Evolutionary conservation across 1,140 invertebrate species (phyloP).

Genomic region (Zaprionus vittiger): DNA sequence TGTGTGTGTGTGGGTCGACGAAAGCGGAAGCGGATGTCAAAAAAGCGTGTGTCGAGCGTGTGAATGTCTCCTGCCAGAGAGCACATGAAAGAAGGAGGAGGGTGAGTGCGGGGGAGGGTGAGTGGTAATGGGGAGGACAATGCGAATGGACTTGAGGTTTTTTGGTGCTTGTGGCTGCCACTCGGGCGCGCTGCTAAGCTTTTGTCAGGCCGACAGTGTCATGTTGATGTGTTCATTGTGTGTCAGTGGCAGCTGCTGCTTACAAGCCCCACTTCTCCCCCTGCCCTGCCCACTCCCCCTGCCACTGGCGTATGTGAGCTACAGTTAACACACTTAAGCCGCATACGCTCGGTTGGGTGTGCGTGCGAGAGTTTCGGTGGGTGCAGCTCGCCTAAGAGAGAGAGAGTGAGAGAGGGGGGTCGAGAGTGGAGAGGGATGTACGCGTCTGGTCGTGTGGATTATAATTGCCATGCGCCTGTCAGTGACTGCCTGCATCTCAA

Average conservation of each 20-base stretch:
- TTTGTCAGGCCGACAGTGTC: slow-evolving; percentile 76
- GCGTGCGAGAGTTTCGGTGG: slow-evolving; percentile 38
- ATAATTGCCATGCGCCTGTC: slow-evolving; percentile 80
- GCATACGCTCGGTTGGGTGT: slow-evolving; percentile 46
- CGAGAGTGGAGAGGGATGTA: not conserved
- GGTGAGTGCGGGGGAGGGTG: not conserved
- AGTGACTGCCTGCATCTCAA: slow-evolving; percentile 65
- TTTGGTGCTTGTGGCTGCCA: slow-evolving; percentile 32
- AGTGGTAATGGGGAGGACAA: not conserved
- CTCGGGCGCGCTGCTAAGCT: slow-evolving; percentile 61
- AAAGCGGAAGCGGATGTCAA: slow-evolving; percentile 64
- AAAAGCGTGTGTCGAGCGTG: slow-evolving; percentile 65
- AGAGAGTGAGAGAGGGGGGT: not conserved
- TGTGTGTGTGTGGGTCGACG: slow-evolving; percentile 17
- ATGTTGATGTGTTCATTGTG: slow-evolving; percentile 73
- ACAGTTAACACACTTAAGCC: slow-evolving; percentile 66
- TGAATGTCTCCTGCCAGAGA: slow-evolving; percentile 55
- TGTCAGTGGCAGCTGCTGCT: slow-evolving; percentile 76
- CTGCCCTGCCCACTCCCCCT: not conserved
- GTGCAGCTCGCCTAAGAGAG: not conserved
- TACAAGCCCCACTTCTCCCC: slow-evolving; percentile 21
- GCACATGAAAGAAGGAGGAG: slow-evolving; percentile 11
- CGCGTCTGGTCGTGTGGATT: slow-evolving; percentile 67
- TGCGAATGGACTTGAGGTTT: slow-evolving; percentile 26
- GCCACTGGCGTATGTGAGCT: slow-evolving; percentile 20